phyloP scores from a whole-genome alignment of 2,113 vertebrate species.

The Pheucticus melanocephalus region DNA sequence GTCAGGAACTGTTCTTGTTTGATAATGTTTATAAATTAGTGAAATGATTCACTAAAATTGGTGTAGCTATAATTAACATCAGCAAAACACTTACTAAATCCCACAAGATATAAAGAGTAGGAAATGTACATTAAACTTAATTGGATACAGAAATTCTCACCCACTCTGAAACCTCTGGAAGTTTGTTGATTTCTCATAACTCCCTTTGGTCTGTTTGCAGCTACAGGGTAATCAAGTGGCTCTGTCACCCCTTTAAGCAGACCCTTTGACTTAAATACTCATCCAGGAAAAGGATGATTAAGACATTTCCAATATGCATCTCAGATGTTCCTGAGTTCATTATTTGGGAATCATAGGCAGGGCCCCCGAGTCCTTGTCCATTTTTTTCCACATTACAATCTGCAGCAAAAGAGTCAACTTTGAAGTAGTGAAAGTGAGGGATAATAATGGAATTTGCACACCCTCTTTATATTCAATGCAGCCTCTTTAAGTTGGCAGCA shows the following conservation, averaged over 20 bases:
- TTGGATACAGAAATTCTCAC: neutral
- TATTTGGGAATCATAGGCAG: neutral
- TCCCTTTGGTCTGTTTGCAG: neutral
- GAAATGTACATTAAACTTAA: neutral
- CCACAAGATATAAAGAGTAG: neutral
- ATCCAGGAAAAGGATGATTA: neutral
- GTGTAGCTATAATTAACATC: constrained; percentile 27
- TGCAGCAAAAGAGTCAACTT: neutral
- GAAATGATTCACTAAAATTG: constrained; percentile 34
- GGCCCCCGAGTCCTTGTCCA: accelerated
- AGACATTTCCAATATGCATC: neutral
- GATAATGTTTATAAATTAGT: constrained; percentile 14
- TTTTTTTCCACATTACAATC: neutral
- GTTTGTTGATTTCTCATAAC: neutral
- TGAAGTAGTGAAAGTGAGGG: neutral
- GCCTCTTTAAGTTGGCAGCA: neutral
- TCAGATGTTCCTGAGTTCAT: neutral
- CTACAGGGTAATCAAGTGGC: neutral
- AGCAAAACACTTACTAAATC: neutral
- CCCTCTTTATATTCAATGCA: neutral
- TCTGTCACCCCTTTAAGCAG: neutral
- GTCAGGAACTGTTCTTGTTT: neutral
- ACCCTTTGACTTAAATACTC: neutral
- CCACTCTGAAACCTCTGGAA: neutral
- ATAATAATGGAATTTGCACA: neutral